These are phyloP conservation scores for Euzophera pinguis DNA, from an alignment of 2,888 invertebrate genomes.

Conservation along the genomic window DNA sequence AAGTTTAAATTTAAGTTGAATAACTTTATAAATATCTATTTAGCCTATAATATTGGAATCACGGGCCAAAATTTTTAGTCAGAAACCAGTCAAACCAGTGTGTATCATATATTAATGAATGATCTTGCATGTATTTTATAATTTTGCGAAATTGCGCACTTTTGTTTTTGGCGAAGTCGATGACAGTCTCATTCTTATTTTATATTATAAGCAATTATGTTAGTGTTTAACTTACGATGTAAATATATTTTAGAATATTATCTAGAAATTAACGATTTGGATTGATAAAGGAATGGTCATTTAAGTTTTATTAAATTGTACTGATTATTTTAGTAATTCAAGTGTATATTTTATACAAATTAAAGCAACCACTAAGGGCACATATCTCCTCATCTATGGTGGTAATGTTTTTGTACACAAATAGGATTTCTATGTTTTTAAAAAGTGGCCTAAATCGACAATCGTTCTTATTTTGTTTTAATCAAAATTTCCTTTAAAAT, in stretches of 20 bases:
- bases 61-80: slow-evolving; percentile 76
- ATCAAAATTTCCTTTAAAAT: no score
- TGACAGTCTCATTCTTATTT: slow-evolving; percentile 17
- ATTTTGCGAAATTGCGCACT: slow-evolving; percentile 1
- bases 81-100: slow-evolving; percentile 61
- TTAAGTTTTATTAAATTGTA: slow-evolving; percentile 74
- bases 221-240: slow-evolving; percentile 20
- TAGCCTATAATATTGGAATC: slow-evolving; percentile 52
- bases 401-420: slow-evolving; percentile 22
- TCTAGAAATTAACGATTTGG: slow-evolving; percentile 46
- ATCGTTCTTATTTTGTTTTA: not conserved
- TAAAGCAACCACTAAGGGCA: slow-evolving; percentile 53
- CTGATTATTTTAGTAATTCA: slow-evolving; percentile 74
- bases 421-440: slow-evolving; percentile 22
- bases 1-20: slow-evolving; percentile 32
- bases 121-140: slow-evolving; percentile 15
- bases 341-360: slow-evolving; percentile 64
- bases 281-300: slow-evolving; percentile 51
- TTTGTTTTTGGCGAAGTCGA: slow-evolving; percentile 16
- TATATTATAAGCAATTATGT: slow-evolving; percentile 29
- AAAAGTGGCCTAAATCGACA: slow-evolving; percentile 28
- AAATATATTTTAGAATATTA: slow-evolving; percentile 33
- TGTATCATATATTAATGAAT: slow-evolving; percentile 19
- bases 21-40: slow-evolving; percentile 29
- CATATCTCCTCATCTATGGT: slow-evolving; percentile 69